Evolutionary conservation across 2,113 vertebrate genomes (phyloP).

Genomic region (Gobiocypris rarus): DNA sequence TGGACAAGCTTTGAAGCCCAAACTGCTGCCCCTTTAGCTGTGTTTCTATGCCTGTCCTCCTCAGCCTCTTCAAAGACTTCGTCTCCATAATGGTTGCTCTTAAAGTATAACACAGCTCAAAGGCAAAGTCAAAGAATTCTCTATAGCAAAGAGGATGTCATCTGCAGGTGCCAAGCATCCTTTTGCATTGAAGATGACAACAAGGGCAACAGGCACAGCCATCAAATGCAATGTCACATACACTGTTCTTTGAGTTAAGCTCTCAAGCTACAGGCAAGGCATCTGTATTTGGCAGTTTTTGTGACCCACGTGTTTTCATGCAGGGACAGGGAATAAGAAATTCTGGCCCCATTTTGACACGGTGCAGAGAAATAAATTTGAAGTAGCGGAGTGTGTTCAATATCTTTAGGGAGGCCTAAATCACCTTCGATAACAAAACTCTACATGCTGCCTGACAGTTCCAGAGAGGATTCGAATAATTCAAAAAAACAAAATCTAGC

Average conservation of each 20-base stretch:
- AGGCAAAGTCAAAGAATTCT: conserved; percentile 45
- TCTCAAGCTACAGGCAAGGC: conserved; percentile 9
- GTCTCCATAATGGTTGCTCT: conserved; percentile 43
- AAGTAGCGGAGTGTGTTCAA: conserved; percentile 10
- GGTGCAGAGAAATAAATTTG: not conserved
- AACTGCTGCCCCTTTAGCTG: conserved; percentile 38
- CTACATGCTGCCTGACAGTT: not conserved
- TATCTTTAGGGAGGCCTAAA: conserved; percentile 25
- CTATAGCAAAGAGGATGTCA: conserved; percentile 40
- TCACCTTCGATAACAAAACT: conserved; percentile 3
- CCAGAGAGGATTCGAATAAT: conserved; percentile 10
- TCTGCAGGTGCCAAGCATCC: conserved; percentile 44
- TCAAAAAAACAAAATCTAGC: not conserved
- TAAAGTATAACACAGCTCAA: conserved; percentile 45
- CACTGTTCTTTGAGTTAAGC: not conserved
- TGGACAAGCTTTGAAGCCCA: conserved; percentile 50
- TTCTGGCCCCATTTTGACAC: conserved; percentile 17
- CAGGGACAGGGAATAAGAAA: not conserved
- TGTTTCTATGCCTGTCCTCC: conserved; percentile 50
- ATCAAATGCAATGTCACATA: conserved; percentile 36
- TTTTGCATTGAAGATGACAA: conserved; percentile 8
- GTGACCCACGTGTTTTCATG: conserved; percentile 18
- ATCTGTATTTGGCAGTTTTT: conserved; percentile 29
- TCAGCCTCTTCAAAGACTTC: conserved; percentile 66
- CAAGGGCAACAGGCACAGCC: conserved; percentile 33